Evolutionary conservation across 2,888 invertebrate genomes (phyloP).

Genomic region (Thumatha senex): DNA sequence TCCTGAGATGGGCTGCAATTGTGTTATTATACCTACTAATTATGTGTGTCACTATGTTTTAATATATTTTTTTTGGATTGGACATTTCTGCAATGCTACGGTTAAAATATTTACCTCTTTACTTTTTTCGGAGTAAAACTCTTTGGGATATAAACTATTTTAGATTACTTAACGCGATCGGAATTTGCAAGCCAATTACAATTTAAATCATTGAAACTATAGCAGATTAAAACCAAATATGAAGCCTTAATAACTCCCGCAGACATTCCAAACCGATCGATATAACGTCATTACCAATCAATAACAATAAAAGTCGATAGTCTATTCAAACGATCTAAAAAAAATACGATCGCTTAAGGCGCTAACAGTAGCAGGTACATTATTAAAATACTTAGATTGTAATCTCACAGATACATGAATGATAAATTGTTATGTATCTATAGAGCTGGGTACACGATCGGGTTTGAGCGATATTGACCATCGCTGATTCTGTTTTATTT

Average conservation of each 20-base stretch:
- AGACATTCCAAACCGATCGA: slow-evolving; percentile 16
- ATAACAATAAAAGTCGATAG: slow-evolving; percentile 41
- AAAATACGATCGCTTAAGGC: slow-evolving; percentile 51
- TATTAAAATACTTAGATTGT: slow-evolving; percentile 53
- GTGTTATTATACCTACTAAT: no score
- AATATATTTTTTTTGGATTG: no score
- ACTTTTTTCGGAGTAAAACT: no score
- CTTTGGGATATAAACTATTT: no score
- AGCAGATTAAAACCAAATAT: slow-evolving; percentile 5
- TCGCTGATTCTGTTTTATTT: not conserved
- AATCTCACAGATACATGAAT: slow-evolving; percentile 43
- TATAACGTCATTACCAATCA: slow-evolving; percentile 37
- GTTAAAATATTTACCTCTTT: no score
- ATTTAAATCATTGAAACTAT: not conserved
- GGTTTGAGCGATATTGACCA: slow-evolving; percentile 17
- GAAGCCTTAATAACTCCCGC: slow-evolving; percentile 1
- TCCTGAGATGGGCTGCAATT: no score
- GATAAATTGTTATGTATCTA: slow-evolving; percentile 37
- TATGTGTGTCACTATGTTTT: no score
- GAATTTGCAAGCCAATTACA: not conserved
- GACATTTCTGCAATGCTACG: no score
- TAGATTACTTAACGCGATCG: no score
- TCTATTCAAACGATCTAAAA: slow-evolving; percentile 30
- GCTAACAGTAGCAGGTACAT: slow-evolving; percentile 60
- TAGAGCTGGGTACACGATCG: slow-evolving; percentile 26